Percentiles rank a stretch among this genome's conserved stretches.
Evolutionary conservation across 2,888 invertebrate genomes (phyloP).

Genomic region (Oxystoma pomonae): DNA sequence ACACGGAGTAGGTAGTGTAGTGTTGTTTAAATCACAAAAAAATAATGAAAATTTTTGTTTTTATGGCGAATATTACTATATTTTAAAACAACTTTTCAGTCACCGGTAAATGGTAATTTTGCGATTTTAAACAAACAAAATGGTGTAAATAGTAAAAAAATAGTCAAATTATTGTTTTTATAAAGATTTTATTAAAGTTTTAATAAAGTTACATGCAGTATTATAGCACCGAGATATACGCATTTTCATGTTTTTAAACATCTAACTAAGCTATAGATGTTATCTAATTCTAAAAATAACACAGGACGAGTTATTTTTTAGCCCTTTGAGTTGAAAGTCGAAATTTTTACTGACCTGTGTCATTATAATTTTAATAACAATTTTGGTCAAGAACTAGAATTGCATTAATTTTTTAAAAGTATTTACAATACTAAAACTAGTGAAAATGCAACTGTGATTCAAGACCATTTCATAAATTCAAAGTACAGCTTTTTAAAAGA

Average conservation of each 20-base stretch:
- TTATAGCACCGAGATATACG: slow-evolving; percentile 19
- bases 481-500: no score
- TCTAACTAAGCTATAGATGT: no score
- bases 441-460: slow-evolving; percentile 45
- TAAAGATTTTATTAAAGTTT: neutral
- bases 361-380: slow-evolving; percentile 5
- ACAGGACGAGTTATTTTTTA: no score
- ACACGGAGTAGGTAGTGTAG: neutral
- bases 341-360: neutral
- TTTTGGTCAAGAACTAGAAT: slow-evolving; percentile 23
- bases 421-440: slow-evolving; percentile 20
- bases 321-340: neutral
- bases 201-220: neutral
- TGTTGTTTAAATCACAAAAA: no score
- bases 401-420: slow-evolving; percentile 16
- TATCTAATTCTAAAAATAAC: no score
- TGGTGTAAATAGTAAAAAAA: no score
- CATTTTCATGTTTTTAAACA: slow-evolving; percentile 15
- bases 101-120: no score
- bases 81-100: no score
- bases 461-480: no score
- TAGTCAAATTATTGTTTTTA: neutral
- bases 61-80: no score
- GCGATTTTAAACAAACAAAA: no score
- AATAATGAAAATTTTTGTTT: no score